Conservation (phyloP, 1,140 invertebrate species). For the Whitmania pigra region DNA sequence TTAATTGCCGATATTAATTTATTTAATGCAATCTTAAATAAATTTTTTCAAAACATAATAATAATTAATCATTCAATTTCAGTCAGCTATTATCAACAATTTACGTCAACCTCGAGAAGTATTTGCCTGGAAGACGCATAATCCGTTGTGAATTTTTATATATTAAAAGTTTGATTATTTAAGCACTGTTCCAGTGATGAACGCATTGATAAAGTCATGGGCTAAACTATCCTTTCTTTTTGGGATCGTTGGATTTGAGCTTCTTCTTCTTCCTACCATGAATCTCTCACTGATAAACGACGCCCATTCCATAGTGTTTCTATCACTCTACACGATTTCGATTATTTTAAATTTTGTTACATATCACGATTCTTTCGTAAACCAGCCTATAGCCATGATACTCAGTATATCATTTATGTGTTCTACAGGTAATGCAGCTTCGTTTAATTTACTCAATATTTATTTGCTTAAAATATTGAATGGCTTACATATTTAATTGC, state of each 20-base stretch:
- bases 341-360: constrained; percentile 3
- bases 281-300: neutral
- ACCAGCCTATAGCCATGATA: constrained; percentile 6
- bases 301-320: neutral
- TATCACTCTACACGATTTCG: neutral
- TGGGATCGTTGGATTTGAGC: constrained; percentile 5
- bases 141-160: no score
- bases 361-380: neutral
- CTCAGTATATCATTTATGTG: neutral
- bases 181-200: no score
- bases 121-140: no score
- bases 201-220: neutral
- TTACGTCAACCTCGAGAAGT: no score
- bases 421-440: neutral
- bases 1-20: no score
- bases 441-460: constrained; percentile 1
- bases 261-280: neutral
- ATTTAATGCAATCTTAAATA: no score
- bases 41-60: no score
- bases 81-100: no score
- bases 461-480: neutral
- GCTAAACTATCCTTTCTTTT: constrained; percentile 9
- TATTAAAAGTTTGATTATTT: no score
- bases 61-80: no score
- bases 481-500: neutral